Evolutionary conservation across 2,113 vertebrate genomes (phyloP).

Genomic region (Brachypodius melanocephalos): DNA sequence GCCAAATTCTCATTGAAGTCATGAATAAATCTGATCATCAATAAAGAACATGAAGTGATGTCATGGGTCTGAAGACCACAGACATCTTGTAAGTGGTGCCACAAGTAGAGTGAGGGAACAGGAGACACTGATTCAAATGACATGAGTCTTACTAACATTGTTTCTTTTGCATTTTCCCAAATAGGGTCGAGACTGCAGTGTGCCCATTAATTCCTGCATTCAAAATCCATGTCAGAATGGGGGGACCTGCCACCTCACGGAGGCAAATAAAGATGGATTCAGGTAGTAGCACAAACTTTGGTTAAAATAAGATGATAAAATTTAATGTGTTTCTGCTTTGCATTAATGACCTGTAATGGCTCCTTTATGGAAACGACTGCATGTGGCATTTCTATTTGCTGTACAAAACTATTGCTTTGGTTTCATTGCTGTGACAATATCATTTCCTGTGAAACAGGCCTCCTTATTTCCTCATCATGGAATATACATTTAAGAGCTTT

Average conservation of each 20-base stretch:
- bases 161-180: conserved; percentile 16
- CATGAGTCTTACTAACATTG: background rate
- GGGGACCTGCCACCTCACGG: conserved; percentile 89
- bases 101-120: background rate
- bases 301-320: conserved; percentile 9
- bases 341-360: background rate
- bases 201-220: conserved; percentile 89
- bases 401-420: background rate
- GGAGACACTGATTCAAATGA: background rate
- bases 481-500: background rate
- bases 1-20: background rate
- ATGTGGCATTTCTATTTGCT: background rate
- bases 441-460: background rate
- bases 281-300: conserved; percentile 76
- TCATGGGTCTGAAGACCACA: background rate
- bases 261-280: conserved; percentile 85
- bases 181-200: conserved; percentile 89
- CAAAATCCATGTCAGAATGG: conserved; percentile 89
- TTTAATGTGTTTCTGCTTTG: background rate
- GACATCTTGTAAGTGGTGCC: background rate
- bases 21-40: background rate
- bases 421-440: background rate
- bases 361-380: background rate
- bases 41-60: background rate
- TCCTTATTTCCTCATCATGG: background rate